A percentile compares a stretch with the other conserved stretches of the same genome.
Conservation (phyloP, 2,113 vertebrate species). For the Tyrannus savana region DNA sequence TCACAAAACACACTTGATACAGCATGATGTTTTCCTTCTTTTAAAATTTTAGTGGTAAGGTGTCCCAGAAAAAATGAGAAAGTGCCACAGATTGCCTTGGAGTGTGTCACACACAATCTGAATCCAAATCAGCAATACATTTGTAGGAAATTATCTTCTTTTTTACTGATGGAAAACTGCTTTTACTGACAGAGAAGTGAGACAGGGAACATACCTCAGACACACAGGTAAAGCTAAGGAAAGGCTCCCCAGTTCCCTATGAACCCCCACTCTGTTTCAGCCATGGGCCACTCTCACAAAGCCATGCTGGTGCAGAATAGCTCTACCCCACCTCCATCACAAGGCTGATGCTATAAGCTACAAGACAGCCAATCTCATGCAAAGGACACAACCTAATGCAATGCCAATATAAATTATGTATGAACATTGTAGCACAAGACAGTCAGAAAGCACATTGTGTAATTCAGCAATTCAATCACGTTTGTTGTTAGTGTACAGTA, state of each 20-base stretch:
- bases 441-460: neutral
- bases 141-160: neutral
- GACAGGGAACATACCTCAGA: neutral
- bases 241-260: neutral
- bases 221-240: neutral
- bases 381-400: slow-evolving; percentile 11
- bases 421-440: slow-evolving; percentile 11
- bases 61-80: neutral
- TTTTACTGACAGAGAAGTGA: neutral
- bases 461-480: slow-evolving; percentile 39
- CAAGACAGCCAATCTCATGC: neutral
- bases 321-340: neutral
- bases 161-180: neutral
- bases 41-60: neutral
- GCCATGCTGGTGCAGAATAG: neutral
- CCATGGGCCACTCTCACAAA: neutral
- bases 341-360: neutral
- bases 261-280: neutral
- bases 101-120: neutral
- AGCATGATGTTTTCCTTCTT: neutral
- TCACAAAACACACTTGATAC: neutral
- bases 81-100: neutral
- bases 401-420: slow-evolving; percentile 26
- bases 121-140: neutral
- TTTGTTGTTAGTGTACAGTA: slow-evolving; percentile 8